phyloP scores from a whole-genome alignment of 2,113 vertebrate species.

The Semnornis frantzii region DNA sequence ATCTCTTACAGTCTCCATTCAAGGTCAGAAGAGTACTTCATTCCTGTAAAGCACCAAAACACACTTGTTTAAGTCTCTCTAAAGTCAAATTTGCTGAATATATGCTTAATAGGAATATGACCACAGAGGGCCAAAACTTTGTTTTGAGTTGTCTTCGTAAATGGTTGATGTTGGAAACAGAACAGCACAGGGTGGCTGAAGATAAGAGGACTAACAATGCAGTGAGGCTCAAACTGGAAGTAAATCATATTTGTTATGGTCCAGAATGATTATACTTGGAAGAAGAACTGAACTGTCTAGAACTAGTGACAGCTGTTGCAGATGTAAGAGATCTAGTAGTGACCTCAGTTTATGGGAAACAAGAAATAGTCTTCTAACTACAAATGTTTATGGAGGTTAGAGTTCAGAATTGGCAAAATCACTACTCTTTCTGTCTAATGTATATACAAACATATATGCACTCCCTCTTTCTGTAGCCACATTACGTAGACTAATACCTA shows the following conservation, averaged over 20 bases:
- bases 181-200: neutral
- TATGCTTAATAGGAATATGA: neutral
- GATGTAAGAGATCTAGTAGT: neutral
- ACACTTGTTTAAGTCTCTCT: neutral
- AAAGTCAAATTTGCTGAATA: neutral
- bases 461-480: neutral
- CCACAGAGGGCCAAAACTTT: neutral
- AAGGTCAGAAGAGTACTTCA: neutral
- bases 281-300: slow-evolving; percentile 12
- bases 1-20: neutral
- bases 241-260: neutral
- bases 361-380: neutral
- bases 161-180: neutral
- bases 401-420: slow-evolving; percentile 31
- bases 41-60: neutral
- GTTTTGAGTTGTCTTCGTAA: neutral
- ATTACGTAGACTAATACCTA: neutral
- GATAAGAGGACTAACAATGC: slow-evolving; percentile 22
- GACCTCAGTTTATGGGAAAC: slow-evolving; percentile 15
- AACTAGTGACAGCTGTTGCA: slow-evolving; percentile 41
- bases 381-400: slow-evolving; percentile 5
- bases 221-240: slow-evolving; percentile 26
- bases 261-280: slow-evolving; percentile 40
- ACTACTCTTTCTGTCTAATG: neutral
- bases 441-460: neutral